These are phyloP conservation scores for Ephydatia muelleri DNA, from an alignment of 37 sponge, comb jelly and placozoan genomes.

Conservation along the genomic window DNA sequence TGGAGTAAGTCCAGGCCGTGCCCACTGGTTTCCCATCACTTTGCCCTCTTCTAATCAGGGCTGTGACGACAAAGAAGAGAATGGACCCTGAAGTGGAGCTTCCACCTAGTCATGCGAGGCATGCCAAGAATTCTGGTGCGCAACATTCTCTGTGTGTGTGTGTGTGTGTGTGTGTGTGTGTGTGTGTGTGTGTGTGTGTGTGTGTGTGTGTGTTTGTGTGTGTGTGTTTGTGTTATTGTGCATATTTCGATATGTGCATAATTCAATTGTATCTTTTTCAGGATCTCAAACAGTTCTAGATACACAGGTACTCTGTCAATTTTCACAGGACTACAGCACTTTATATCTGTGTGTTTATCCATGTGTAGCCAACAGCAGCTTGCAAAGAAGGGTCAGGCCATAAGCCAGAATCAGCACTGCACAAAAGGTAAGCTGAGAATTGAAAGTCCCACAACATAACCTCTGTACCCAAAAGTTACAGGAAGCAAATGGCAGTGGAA, in stretches of 20 bases:
- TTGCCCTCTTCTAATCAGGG: neutral
- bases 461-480: constrained; percentile 9
- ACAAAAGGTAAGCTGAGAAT: neutral
- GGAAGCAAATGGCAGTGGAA: constrained; percentile 29
- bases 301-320: neutral
- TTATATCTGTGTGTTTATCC: neutral
- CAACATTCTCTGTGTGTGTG: no score
- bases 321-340: no score
- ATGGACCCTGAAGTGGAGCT: neutral
- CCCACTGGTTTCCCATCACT: neutral
- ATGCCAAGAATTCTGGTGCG: neutral
- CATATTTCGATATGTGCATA: neutral
- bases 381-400: neutral
- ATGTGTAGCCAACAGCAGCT: neutral
- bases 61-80: neutral
- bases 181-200: no score
- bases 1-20: constrained; percentile 33
- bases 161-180: no score
- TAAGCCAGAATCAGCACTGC: neutral
- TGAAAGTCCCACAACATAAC: neutral
- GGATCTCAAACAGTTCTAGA: neutral
- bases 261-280: neutral
- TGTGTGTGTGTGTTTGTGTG: no score
- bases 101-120: neutral
- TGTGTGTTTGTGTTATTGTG: no score